Evolutionary conservation across 2,888 invertebrate genomes (phyloP).

Genomic region (Drosophila rubida): DNA sequence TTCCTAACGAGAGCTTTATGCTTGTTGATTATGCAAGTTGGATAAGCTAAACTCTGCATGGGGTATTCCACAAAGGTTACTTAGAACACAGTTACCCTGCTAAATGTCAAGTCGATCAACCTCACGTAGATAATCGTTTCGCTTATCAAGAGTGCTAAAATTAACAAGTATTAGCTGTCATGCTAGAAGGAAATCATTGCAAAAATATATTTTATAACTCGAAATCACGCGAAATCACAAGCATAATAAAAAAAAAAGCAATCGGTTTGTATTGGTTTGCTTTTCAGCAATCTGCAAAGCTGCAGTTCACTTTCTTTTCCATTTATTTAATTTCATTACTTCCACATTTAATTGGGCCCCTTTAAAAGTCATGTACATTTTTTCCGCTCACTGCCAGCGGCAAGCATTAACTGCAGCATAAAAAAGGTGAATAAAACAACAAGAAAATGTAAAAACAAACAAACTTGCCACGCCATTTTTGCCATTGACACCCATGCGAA

Average conservation of each 20-base stretch:
- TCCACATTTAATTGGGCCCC: conserved; percentile 17
- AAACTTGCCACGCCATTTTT: conserved; percentile 50
- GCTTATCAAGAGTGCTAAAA: neutral
- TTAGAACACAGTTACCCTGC: neutral
- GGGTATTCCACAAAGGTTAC: conserved; percentile 8
- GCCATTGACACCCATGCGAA: conserved; percentile 77
- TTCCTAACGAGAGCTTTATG: neutral
- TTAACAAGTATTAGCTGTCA: conserved; percentile 1
- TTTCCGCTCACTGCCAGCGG: neutral
- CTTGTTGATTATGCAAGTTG: conserved; percentile 2
- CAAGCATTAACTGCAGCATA: conserved; percentile 8
- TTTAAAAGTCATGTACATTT: conserved; percentile 25
- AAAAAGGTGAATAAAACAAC: neutral
- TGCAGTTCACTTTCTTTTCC: conserved; percentile 27
- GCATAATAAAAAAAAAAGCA: neutral
- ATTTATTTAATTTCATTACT: conserved; percentile 21
- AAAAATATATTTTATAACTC: neutral
- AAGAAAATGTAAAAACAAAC: conserved; percentile 25
- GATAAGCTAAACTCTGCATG: neutral
- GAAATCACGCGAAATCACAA: neutral
- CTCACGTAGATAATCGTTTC: neutral
- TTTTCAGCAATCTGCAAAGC: neutral
- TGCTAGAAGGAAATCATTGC: neutral
- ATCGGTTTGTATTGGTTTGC: neutral
- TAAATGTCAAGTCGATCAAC: neutral